Conservation (phyloP, 2,888 invertebrate species). For the Noctuana brunneofusca region DNA sequence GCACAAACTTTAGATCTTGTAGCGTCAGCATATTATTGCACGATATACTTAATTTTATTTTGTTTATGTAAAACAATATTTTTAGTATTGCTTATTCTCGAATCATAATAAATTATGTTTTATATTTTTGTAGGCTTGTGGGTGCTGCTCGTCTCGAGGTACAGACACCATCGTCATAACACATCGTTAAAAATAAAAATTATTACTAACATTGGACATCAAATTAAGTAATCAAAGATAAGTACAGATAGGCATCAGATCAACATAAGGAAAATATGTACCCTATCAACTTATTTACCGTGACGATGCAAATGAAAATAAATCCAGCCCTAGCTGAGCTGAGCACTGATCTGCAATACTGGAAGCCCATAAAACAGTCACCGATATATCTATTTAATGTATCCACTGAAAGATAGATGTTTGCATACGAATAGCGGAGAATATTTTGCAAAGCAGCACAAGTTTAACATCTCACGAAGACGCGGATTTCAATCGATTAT, state of each 20-base stretch:
- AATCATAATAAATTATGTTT: not conserved
- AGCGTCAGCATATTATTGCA: constrained; percentile 23
- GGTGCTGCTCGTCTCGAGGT: too few species aligned
- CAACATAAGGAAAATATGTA: constrained; percentile 38
- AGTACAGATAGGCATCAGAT: not conserved
- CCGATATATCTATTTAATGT: constrained; percentile 58
- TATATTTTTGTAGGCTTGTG: too few species aligned
- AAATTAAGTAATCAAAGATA: too few species aligned
- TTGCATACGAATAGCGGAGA: constrained; percentile 32
- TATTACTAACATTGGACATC: too few species aligned
- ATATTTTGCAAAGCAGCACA: constrained; percentile 22
- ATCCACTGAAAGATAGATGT: constrained; percentile 49
- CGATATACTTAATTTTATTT: not conserved
- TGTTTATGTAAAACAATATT: not conserved
- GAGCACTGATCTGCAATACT: constrained; percentile 50
- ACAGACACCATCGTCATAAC: too few species aligned
- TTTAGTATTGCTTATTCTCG: not conserved
- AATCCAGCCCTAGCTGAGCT: constrained; percentile 45
- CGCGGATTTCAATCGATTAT: constrained; percentile 16
- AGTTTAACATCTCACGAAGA: constrained; percentile 4
- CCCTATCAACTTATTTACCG: constrained; percentile 46
- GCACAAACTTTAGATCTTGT: constrained; percentile 26
- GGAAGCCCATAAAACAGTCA: constrained; percentile 60
- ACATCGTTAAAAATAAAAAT: too few species aligned
- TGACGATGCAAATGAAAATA: constrained; percentile 52